Percentiles rank a stretch among this genome's conserved stretches.
Conservation (phyloP, 2,113 vertebrate genomes). For the Probosciger aterrimus region DNA sequence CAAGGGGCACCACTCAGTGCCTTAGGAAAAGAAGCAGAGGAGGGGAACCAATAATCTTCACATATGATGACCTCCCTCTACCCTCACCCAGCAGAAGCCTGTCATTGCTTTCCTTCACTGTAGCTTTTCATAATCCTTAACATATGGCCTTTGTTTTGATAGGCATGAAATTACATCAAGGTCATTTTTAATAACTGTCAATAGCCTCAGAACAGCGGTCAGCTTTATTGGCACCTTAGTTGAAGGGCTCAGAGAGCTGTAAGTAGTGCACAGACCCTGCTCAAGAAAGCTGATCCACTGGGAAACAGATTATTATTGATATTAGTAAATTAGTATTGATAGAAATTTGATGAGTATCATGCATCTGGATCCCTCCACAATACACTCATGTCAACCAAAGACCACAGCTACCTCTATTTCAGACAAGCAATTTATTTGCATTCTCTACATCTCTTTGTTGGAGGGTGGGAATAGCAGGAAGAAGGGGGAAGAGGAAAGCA, state of each 20-base stretch:
- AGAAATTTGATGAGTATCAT: constrained; percentile 87
- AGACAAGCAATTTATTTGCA: background rate
- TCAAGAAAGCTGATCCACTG: constrained; percentile 78
- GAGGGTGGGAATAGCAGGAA: background rate
- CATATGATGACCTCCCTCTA: background rate
- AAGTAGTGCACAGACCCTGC: constrained; percentile 58
- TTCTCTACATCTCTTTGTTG: background rate
- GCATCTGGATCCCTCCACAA: constrained; percentile 82
- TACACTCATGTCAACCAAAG: constrained; percentile 69
- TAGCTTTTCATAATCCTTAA: constrained; percentile 79
- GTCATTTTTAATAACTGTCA: constrained; percentile 97
- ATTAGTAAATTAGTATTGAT: constrained; percentile 98
- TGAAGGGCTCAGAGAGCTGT: constrained; percentile 76
- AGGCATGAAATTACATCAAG: constrained; percentile 94
- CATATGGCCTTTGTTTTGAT: constrained; percentile 85
- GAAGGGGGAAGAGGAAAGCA: background rate
- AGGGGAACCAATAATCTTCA: constrained; percentile 36
- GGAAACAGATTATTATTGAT: constrained; percentile 93
- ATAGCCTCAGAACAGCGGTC: constrained; percentile 84
- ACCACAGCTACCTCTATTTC: background rate
- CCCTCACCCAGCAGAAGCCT: constrained; percentile 16
- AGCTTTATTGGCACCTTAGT: constrained; percentile 84
- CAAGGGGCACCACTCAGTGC: background rate
- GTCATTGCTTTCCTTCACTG: constrained; percentile 44
- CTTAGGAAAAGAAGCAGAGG: constrained; percentile 21